Conservation (phyloP, 2,113 vertebrate species). For the Euleptes europaea region DNA sequence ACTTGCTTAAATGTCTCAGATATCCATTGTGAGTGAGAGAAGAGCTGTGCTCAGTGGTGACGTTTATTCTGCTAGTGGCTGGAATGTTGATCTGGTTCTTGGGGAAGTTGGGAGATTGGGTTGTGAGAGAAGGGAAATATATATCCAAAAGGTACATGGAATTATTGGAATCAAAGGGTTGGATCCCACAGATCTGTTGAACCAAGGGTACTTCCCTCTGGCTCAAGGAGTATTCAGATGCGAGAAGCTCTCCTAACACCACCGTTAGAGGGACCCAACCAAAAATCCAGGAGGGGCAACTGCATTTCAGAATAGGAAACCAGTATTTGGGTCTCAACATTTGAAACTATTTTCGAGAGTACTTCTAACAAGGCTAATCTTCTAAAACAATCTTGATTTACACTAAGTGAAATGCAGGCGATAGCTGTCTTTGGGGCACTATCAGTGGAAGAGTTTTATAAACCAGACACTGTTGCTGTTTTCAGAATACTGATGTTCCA, state of each 20-base stretch:
- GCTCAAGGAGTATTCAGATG: too few species aligned
- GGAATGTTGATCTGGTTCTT: not conserved
- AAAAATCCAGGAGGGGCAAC: too few species aligned
- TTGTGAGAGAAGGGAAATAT: not conserved
- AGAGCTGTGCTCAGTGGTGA: too few species aligned
- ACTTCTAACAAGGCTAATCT: not conserved
- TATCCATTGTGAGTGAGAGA: not conserved
- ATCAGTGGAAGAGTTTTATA: not conserved
- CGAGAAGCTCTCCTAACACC: too few species aligned
- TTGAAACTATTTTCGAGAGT: not conserved
- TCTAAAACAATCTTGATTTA: not conserved
- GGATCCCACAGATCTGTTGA: too few species aligned
- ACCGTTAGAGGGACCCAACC: too few species aligned
- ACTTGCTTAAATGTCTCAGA: not conserved
- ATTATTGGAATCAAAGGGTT: not conserved
- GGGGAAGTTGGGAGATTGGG: not conserved
- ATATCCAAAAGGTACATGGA: not conserved
- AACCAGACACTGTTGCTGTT: not conserved
- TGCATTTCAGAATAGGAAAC: too few species aligned
- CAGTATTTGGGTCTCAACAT: too few species aligned
- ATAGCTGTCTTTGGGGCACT: not conserved
- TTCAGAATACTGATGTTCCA: not conserved
- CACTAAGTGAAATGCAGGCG: not conserved
- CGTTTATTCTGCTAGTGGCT: not conserved
- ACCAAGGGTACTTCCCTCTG: too few species aligned